Conservation (phyloP, 2,888 invertebrate species). For the Cotesia congregata region DNA sequence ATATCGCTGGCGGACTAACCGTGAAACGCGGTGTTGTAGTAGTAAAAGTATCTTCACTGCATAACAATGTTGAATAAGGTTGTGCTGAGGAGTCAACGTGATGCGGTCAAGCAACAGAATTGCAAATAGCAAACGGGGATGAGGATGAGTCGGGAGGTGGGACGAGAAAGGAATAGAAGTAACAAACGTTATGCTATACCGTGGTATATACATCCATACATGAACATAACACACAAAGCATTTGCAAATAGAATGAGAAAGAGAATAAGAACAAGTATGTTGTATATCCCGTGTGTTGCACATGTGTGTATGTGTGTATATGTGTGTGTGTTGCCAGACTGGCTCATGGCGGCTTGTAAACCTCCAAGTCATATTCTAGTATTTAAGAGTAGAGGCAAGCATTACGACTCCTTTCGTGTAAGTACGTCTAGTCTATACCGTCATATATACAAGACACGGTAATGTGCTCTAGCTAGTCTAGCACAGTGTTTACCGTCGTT, state of each 20-base stretch:
- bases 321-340: slow-evolving; percentile 33
- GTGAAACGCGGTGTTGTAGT: slow-evolving; percentile 53
- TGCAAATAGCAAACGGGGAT: slow-evolving; percentile 35
- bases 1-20: slow-evolving; percentile 52
- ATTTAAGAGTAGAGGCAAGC: slow-evolving; percentile 58
- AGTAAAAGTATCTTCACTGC: slow-evolving; percentile 65
- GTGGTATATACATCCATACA: neutral
- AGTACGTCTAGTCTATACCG: slow-evolving; percentile 44
- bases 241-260: neutral
- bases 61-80: slow-evolving; percentile 56
- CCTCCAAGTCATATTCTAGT: slow-evolving; percentile 59
- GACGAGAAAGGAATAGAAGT: slow-evolving; percentile 10
- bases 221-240: neutral
- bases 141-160: slow-evolving; percentile 24
- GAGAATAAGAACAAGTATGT: slow-evolving; percentile 37
- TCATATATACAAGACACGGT: neutral
- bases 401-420: slow-evolving; percentile 52
- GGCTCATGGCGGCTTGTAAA: slow-evolving; percentile 57
- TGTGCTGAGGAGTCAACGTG: slow-evolving; percentile 25
- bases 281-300: too few species aligned
- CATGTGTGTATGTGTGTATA: neutral
- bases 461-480: slow-evolving; percentile 25
- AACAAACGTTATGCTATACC: neutral
- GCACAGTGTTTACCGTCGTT: slow-evolving; percentile 11
- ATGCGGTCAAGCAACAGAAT: slow-evolving; percentile 38